phyloP scores from a whole-genome alignment of 2,797 vertebrate genomes.

The Eulemur coronatus region DNA sequence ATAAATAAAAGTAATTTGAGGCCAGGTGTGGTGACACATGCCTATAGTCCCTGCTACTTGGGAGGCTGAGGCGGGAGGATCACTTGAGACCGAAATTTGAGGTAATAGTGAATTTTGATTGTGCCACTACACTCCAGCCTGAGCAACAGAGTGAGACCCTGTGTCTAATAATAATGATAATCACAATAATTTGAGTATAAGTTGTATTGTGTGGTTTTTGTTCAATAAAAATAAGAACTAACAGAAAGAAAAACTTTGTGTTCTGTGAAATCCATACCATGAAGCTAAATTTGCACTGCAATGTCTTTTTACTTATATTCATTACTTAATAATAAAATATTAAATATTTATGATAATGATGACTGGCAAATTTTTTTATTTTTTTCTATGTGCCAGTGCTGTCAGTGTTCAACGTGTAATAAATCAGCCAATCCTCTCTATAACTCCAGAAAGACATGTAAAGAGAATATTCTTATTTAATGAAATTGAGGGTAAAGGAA shows the following conservation, averaged over 20 bases:
- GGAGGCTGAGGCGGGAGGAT: neutral
- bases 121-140: neutral
- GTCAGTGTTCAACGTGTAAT: neutral
- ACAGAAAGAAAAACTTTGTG: neutral
- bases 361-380: neutral
- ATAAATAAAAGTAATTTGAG: neutral
- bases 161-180: neutral
- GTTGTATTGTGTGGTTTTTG: neutral
- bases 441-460: neutral
- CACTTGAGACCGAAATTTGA: neutral
- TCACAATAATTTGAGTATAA: neutral
- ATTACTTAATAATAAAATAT: neutral
- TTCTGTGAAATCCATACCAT: neutral
- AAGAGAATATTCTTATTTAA: neutral
- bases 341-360: neutral
- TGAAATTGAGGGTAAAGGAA: neutral
- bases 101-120: neutral
- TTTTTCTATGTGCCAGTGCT: neutral
- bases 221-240: neutral
- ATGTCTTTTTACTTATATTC: neutral
- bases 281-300: neutral
- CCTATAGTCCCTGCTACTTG: neutral
- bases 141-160: neutral
- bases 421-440: neutral
- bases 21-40: neutral